These are phyloP conservation scores for Xanthia togata DNA, from an alignment of 2,888 invertebrate species.

Conservation along the genomic window DNA sequence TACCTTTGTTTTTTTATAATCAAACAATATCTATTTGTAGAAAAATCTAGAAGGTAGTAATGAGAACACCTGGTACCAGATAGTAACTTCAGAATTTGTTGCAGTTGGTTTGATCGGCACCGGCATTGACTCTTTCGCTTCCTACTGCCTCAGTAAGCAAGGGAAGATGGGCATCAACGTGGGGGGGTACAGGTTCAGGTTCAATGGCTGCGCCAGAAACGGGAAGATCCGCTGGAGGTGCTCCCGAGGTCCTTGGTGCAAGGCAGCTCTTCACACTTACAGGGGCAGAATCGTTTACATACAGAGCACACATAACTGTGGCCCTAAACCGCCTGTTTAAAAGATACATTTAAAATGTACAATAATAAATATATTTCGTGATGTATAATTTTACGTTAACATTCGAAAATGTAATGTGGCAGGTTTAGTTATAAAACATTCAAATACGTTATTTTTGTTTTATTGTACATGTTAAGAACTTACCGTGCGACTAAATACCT, in stretches of 20 bases:
- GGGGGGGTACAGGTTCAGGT: slow-evolving; percentile 86
- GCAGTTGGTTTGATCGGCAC: slow-evolving; percentile 84
- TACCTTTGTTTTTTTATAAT: slow-evolving; percentile 10
- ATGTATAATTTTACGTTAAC: slow-evolving; percentile 15
- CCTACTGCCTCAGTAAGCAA: slow-evolving; percentile 88
- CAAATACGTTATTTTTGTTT: slow-evolving; percentile 36
- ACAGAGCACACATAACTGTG: slow-evolving; percentile 86
- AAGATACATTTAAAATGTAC: slow-evolving; percentile 25
- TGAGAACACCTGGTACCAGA: slow-evolving; percentile 38
- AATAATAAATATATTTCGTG: slow-evolving; percentile 29
- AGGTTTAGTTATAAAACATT: slow-evolving; percentile 50
- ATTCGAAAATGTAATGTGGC: slow-evolving; percentile 33
- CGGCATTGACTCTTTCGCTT: slow-evolving; percentile 84
- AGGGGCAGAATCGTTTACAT: slow-evolving; percentile 87
- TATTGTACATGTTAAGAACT: slow-evolving; percentile 22
- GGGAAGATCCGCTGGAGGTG: slow-evolving; percentile 88
- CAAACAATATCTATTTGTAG: not conserved
- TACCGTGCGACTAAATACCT: not conserved
- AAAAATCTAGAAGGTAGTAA: not conserved
- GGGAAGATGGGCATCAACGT: slow-evolving; percentile 89
- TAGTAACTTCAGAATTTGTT: slow-evolving; percentile 59
- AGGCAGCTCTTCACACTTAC: slow-evolving; percentile 87
- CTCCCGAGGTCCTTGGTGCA: slow-evolving; percentile 88
- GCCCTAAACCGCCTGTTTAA: slow-evolving; percentile 81
- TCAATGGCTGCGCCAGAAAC: slow-evolving; percentile 87